Conservation (phyloP, 2,888 invertebrate species). For the Hyposoter dolosus region DNA sequence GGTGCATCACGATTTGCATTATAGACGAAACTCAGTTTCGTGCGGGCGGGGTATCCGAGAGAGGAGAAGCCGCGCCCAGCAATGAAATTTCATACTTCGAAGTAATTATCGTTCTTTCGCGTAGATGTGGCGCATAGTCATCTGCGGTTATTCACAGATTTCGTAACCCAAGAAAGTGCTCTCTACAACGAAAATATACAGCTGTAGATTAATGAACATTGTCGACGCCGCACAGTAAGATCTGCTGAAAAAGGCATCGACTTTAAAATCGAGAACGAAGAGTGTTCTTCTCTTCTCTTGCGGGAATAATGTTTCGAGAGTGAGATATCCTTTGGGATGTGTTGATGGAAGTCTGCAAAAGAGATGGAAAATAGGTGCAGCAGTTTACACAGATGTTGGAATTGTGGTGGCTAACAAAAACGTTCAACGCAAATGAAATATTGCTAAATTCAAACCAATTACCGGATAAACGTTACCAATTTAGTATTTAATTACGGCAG, state of each 20-base stretch:
- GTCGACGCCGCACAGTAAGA: constrained; percentile 38
- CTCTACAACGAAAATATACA: constrained; percentile 11
- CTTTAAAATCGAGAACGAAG: constrained; percentile 43
- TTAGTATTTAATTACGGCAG: constrained; percentile 81
- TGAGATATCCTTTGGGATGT: constrained; percentile 38
- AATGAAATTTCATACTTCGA: constrained; percentile 63
- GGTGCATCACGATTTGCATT: constrained; percentile 63
- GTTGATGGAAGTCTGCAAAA: constrained; percentile 43
- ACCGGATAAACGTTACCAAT: constrained; percentile 78
- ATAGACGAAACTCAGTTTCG: constrained; percentile 33
- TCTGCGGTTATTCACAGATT: constrained; percentile 45
- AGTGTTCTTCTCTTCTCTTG: constrained; percentile 44
- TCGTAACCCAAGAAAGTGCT: constrained; percentile 36
- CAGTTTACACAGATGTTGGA: constrained; percentile 30
- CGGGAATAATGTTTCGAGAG: constrained; percentile 5
- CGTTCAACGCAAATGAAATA: constrained; percentile 78
- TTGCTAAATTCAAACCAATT: constrained; percentile 82
- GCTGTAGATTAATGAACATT: constrained; percentile 27
- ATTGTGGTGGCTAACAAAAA: constrained; percentile 55
- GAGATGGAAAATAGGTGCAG: constrained; percentile 64
- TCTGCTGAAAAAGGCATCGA: constrained; percentile 47
- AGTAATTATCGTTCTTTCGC: constrained; percentile 69
- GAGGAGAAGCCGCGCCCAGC: constrained; percentile 59
- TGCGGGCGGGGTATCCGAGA: background rate
- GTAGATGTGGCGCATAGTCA: constrained; percentile 51